Conservation (phyloP, 2,113 vertebrate genomes). For the Ornithorhynchus anatinus region DNA sequence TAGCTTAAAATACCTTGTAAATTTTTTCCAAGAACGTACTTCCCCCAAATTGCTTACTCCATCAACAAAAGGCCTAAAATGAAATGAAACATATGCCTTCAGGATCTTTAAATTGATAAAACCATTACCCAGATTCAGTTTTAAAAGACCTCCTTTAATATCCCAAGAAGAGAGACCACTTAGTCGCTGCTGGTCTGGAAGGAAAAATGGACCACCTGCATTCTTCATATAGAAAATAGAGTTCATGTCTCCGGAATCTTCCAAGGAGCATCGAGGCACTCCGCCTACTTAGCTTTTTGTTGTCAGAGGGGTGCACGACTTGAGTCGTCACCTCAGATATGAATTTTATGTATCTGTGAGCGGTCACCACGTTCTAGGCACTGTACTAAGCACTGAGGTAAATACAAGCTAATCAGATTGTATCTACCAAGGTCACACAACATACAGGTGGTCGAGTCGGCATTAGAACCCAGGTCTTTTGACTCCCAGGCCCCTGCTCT, state of each 20-base stretch:
- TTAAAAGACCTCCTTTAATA: neutral
- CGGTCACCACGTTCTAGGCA: too few relatives aligned
- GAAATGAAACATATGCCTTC: conserved; percentile 10
- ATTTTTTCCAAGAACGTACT: neutral
- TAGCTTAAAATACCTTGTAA: conserved; percentile 15
- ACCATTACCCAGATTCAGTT: conserved; percentile 1
- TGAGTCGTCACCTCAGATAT: too few relatives aligned
- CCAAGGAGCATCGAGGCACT: too few relatives aligned
- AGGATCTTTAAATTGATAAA: conserved; percentile 30
- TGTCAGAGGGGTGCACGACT: too few relatives aligned
- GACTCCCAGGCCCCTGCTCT: neutral
- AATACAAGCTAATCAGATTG: too few relatives aligned
- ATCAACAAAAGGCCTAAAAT: conserved; percentile 5
- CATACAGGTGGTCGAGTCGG: neutral
- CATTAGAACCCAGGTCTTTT: neutral
- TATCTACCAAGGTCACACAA: neutral
- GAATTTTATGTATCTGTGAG: too few relatives aligned
- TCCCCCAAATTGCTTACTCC: neutral
- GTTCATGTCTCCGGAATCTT: too few relatives aligned
- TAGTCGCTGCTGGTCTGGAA: neutral
- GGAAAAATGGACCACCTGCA: neutral
- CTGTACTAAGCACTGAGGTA: too few relatives aligned
- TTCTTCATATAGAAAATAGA: too few relatives aligned
- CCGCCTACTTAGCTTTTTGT: too few relatives aligned
- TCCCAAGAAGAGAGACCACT: neutral